phyloP scores from a whole-genome alignment of 2,888 invertebrate genomes.

The Hipparchia semele region DNA sequence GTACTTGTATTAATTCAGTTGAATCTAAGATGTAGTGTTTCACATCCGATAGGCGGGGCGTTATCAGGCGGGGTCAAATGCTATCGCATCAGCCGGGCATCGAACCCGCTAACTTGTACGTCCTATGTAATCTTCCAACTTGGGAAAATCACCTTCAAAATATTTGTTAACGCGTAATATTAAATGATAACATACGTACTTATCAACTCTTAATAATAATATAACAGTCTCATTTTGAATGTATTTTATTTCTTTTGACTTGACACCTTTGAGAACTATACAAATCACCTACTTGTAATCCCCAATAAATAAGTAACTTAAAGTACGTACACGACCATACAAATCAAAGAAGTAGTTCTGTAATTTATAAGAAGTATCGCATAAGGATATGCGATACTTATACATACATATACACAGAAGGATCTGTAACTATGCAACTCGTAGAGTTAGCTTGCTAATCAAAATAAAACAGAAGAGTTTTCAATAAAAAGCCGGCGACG shows the following conservation, averaged over 20 bases:
- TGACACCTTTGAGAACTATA: too few species aligned
- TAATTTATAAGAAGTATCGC: too few species aligned
- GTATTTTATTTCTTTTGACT: too few species aligned
- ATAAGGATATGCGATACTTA: too few species aligned
- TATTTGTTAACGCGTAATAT: conserved; percentile 6
- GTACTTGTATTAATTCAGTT: conserved; percentile 9
- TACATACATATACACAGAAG: too few species aligned
- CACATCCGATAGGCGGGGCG: conserved; percentile 41
- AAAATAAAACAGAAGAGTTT: conserved; percentile 15
- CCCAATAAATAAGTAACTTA: too few species aligned
- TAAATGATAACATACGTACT: background rate
- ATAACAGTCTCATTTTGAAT: too few species aligned
- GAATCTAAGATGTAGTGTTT: conserved; percentile 55
- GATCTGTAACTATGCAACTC: background rate
- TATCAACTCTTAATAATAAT: background rate
- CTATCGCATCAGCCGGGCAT: conserved; percentile 48
- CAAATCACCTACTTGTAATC: too few species aligned
- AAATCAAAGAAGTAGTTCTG: too few species aligned
- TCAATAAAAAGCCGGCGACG: conserved; percentile 28
- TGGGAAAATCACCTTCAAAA: conserved; percentile 21
- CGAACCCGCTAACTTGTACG: conserved; percentile 55
- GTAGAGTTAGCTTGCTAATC: background rate
- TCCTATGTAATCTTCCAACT: conserved; percentile 38
- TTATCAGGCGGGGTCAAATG: conserved; percentile 38
- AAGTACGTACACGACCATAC: too few species aligned